Conservation (phyloP, 2,797 vertebrate genomes). For the Acrossocheilus fasciatus region DNA sequence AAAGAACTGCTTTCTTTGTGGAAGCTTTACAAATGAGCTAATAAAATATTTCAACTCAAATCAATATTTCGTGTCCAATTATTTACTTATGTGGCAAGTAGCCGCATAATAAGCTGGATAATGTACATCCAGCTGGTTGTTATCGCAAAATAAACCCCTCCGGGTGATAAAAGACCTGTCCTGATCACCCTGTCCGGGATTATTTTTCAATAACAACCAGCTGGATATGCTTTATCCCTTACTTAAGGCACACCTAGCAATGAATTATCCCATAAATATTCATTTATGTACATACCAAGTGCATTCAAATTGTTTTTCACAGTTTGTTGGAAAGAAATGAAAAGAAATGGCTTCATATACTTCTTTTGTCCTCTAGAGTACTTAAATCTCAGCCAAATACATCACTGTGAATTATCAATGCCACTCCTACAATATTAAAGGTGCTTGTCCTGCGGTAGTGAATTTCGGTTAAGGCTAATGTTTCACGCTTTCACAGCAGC, state of each 20-base stretch:
- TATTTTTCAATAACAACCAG: neutral
- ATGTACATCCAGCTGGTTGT: neutral
- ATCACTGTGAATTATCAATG: slow-evolving; percentile 14
- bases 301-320: neutral
- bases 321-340: neutral
- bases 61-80: neutral
- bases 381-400: slow-evolving; percentile 1
- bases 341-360: slow-evolving; percentile 6
- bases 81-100: slow-evolving; percentile 1
- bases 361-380: neutral
- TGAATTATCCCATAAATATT: neutral
- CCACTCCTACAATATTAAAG: slow-evolving; percentile 32
- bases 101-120: neutral
- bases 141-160: neutral
- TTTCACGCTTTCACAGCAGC: neutral
- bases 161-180: neutral
- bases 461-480: slow-evolving; percentile 1
- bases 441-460: neutral
- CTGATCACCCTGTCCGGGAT: neutral
- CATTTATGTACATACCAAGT: neutral
- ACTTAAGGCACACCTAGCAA: neutral
- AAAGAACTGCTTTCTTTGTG: neutral
- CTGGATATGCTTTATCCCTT: neutral
- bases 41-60: neutral
- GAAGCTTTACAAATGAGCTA: neutral